These are phyloP conservation scores for Euzetes globulus DNA, from an alignment of 2,888 invertebrate species.

Conservation along the genomic window DNA sequence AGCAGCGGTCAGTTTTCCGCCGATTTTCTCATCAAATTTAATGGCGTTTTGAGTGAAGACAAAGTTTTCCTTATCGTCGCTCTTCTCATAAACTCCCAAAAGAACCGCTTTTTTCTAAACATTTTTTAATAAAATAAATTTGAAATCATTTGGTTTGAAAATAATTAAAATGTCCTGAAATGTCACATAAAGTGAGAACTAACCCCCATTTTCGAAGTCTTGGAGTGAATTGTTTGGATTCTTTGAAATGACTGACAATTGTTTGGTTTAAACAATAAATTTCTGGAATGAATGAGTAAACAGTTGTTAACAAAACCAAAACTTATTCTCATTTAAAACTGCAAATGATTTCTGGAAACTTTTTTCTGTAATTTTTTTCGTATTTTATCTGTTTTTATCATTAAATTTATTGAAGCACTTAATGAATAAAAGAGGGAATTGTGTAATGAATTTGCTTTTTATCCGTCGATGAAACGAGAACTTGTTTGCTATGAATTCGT, in stretches of 20 bases:
- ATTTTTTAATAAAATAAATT: not conserved
- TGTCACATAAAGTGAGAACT: too few species aligned
- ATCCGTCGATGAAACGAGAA: too few species aligned
- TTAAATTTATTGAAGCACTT: too few species aligned
- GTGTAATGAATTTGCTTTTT: too few species aligned
- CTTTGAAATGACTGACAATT: not conserved
- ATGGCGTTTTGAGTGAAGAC: conserved; percentile 29
- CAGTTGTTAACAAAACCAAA: not conserved
- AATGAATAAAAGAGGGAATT: too few species aligned
- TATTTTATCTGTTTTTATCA: too few species aligned
- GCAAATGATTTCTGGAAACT: not conserved
- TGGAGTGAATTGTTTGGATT: not conserved
- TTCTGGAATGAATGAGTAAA: not conserved
- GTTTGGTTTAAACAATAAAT: not conserved
- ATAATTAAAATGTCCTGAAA: too few species aligned
- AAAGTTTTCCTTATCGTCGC: conserved; percentile 28
- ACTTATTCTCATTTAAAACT: conserved; percentile 10
- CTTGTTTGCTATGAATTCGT: too few species aligned
- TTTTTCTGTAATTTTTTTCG: not conserved
- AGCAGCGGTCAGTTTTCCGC: conserved; percentile 27
- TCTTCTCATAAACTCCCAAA: conserved; percentile 36
- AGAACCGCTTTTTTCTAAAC: conserved; percentile 33
- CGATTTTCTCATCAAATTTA: conserved; percentile 28
- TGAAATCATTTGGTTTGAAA: not conserved
- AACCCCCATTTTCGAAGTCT: conserved; percentile 23